Evolutionary conservation across 2,888 invertebrate genomes (phyloP).

Genomic region (Chrysomela aeneicollis): DNA sequence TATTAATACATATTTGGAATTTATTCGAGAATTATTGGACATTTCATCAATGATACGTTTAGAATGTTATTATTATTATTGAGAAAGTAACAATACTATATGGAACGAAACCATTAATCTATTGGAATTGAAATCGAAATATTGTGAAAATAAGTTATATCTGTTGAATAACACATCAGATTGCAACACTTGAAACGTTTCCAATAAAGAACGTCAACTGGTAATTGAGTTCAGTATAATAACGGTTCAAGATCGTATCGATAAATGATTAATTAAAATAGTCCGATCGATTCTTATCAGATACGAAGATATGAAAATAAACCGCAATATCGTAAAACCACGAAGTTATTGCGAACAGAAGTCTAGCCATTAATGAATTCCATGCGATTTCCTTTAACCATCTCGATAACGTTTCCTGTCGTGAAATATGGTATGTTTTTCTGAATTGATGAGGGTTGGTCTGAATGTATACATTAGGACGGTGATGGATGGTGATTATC

Average conservation of each 20-base stretch:
- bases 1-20: too few relatives aligned
- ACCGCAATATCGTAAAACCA: neutral
- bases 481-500: neutral
- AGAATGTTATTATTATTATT: too few relatives aligned
- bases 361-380: slow-evolving; percentile 25
- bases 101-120: too few relatives aligned
- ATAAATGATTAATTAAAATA: neutral
- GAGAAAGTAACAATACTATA: too few relatives aligned
- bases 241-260: slow-evolving; percentile 2
- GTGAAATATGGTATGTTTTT: slow-evolving; percentile 15
- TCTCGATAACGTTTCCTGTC: slow-evolving; percentile 17
- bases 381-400: slow-evolving; percentile 30
- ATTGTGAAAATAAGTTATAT: too few relatives aligned
- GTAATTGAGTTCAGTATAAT: neutral
- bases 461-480: neutral
- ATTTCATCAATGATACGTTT: too few relatives aligned
- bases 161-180: too few relatives aligned
- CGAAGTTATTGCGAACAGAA: slow-evolving; percentile 31
- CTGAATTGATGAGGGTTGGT: slow-evolving; percentile 3
- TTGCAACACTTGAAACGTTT: too few relatives aligned
- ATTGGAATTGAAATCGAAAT: too few relatives aligned
- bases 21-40: too few relatives aligned
- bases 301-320: neutral
- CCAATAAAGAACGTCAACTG: neutral
- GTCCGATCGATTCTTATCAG: neutral